Conservation (phyloP, 2,888 invertebrate genomes). For the Yponomeuta malinellus region DNA sequence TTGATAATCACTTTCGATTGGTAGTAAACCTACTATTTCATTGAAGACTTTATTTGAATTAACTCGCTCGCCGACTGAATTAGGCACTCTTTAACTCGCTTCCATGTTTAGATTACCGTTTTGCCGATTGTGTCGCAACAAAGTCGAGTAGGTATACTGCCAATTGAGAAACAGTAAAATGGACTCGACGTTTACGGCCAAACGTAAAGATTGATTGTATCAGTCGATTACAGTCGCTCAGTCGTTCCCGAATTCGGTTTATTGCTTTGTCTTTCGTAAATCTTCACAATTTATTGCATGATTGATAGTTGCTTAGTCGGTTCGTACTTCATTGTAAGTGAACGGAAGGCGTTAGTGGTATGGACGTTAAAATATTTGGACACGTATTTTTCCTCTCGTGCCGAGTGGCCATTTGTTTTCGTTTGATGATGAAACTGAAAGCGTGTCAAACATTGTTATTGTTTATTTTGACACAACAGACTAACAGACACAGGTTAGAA, state of each 20-base stretch:
- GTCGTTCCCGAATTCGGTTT: slow-evolving; percentile 10
- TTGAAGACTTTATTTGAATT: not conserved
- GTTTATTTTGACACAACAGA: not conserved
- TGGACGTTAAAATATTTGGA: not conserved
- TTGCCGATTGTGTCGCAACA: not conserved
- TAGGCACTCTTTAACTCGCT: not conserved
- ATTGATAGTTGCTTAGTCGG: slow-evolving; percentile 17
- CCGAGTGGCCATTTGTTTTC: not conserved
- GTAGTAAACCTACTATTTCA: not conserved
- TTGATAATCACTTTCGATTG: not conserved
- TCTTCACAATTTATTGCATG: slow-evolving; percentile 19
- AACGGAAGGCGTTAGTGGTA: not conserved
- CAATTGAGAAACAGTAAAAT: not conserved
- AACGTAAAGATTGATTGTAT: slow-evolving; percentile 10
- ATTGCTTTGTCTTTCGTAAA: slow-evolving; percentile 22
- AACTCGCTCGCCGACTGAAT: not conserved
- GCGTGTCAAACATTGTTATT: not conserved
- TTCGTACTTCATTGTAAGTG: not conserved
- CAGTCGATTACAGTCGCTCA: slow-evolving; percentile 7
- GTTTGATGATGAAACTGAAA: not conserved
- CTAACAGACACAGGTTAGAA: not conserved
- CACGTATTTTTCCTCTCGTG: not conserved
- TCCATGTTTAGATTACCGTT: not conserved
- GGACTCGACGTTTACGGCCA: slow-evolving; percentile 5
- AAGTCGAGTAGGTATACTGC: not conserved